Evolutionary conservation across 2,888 invertebrate genomes (phyloP), one percentile per base, ranked within the genome.

Genomic region (Epinotia nisella): DNA sequence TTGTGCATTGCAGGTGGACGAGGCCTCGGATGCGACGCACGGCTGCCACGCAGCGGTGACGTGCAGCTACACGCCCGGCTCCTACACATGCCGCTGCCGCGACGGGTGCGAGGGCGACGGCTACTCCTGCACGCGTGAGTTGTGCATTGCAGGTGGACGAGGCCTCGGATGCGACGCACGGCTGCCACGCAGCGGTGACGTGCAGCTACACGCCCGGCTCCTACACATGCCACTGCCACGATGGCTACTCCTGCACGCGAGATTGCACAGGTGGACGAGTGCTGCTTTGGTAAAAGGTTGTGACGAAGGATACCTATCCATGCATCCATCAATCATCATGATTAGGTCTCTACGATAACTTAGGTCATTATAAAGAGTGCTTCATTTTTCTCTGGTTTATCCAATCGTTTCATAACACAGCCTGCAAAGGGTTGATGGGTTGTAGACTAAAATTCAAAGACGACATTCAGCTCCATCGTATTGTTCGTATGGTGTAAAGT

Each of bases 131-230:
- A 9, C 35, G 35, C 35, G 35, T 35, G 35, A 35, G 35, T 35
- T 35, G 35, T 9, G 35, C 9, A 9, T 7, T 29, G 21, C 78
- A 92, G 92, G 94, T 96, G 81, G 96, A 98, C 88, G 97, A 97
- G 88, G 98, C 97, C 84, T 93, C 94, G 75, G 94, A 95, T 13
- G 96, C 95, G 62, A 94, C 94, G 74, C 96, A 97, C 90, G 94
- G 95, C 76, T 98, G 97, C 87, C 95, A 97, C 89, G 90, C 94
- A 78, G 95, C 97, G 84, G 97, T 97, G 41, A 94, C 94, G 75
- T 98, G 98, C 92, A 94, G 95, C 82, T 98, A 98, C 93, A 97
- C 97, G 53, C 95, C 95, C 78, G 97, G 97, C 77, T 96, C 96
- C 77, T 97, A 97, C 92, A 95, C 95, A 77, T 98, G 98, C 90